Conservation (phyloP, 2,797 vertebrate species). For the Netta rufina region DNA sequence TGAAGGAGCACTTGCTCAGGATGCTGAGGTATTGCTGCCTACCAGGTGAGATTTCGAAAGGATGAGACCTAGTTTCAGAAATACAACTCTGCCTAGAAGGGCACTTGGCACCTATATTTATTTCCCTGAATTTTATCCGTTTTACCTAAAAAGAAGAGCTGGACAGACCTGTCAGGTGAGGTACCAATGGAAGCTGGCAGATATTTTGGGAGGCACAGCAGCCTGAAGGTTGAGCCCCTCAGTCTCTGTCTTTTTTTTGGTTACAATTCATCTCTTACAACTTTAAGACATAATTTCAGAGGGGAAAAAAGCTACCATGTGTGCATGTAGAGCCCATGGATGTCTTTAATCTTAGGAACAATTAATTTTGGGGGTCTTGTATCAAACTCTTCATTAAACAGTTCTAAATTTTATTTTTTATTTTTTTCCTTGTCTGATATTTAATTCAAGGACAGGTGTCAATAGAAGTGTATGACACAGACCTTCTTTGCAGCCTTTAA, state of each 20-base stretch:
- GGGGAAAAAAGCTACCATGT: neutral
- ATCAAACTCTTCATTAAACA: neutral
- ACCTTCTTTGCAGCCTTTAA: neutral
- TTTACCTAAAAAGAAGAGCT: constrained; percentile 17
- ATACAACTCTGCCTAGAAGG: neutral
- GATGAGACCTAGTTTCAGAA: neutral
- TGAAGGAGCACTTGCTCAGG: neutral
- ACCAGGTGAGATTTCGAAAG: neutral
- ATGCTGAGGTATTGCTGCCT: neutral
- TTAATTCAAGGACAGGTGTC: neutral
- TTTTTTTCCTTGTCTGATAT: neutral
- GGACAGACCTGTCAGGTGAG: neutral
- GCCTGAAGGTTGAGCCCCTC: neutral
- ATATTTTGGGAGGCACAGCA: constrained; percentile 21
- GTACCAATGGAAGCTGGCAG: constrained; percentile 21
- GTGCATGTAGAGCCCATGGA: neutral
- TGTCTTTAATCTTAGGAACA: neutral
- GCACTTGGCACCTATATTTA: neutral
- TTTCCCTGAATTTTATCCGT: neutral
- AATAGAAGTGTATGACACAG: neutral
- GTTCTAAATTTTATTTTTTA: neutral
- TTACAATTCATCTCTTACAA: neutral
- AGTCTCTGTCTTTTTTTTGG: neutral
- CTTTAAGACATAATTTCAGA: neutral
- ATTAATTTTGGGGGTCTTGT: neutral